Base-by-base conservation (phyloP, 2,888 invertebrate species). In the Allophyes oxyacanthae region DNA sequence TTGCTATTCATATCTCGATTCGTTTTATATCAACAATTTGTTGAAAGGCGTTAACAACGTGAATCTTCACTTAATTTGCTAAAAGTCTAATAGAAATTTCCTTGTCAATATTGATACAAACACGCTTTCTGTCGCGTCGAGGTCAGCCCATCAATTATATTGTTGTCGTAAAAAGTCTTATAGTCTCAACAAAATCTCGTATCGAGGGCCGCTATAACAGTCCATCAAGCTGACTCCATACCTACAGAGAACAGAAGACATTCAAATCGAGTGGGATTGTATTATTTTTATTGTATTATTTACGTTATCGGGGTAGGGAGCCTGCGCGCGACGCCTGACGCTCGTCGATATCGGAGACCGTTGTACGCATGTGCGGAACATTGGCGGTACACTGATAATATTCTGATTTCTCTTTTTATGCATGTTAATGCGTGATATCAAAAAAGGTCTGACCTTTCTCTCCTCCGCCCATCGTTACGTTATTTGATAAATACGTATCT, bases 251-350 rank as follows among this genome's bases (percentile, higher is more conserved):
- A 69, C 64, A 82, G 77, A 79, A 81, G 74, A 84, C 82, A 90
- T 90, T 89, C 86, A 90, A 88, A 89, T 88, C 77, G 80, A 85
- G 83, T 81, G 72, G 82, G 78, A 86, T 87, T 86, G 84, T 89
- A 87, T 89, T 90, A 90, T 90, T 89, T 90, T 90, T 90, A 91
- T 92, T 87, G 85, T 88, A 89, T 90, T 90, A 91, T 90, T 91
- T 90, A 90, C 83, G 81, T 87, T 82, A 86, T 83, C 73, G 83
- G 83, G 81, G 81, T 62, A 59, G 67, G 84, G 89, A 87, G 88
- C 74, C 87, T 92, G 92, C 89, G 89, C 89, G 84, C 67, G 72
- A 65, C 69, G 77, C 78, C 67, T 63, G 61, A 66, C 70, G 77
- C 80, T 65, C 81, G 87, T 93, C 93, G 88, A 94, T 93, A 94